Conservation (phyloP, 1,140 invertebrate genomes). For the Nephila pilipes region DNA sequence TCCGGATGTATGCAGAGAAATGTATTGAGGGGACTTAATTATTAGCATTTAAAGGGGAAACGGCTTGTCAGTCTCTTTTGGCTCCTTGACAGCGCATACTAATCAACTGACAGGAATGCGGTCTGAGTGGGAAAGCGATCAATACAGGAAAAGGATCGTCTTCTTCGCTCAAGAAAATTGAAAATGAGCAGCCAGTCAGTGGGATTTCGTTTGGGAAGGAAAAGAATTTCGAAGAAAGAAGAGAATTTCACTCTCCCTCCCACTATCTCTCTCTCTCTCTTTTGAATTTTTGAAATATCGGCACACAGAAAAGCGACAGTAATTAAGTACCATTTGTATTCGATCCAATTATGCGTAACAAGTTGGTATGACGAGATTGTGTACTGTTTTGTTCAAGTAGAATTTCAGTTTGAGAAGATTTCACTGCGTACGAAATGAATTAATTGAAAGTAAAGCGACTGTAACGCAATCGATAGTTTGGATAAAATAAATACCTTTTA, state of each 20-base stretch:
- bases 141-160: conserved; percentile 48
- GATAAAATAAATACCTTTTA: too few relatives aligned
- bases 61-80: conserved; percentile 58
- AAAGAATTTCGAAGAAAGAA: not conserved
- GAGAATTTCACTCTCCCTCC: not conserved
- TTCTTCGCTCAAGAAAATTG: conserved; percentile 62
- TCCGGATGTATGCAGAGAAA: conserved; percentile 15
- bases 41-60: conserved; percentile 69
- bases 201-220: not conserved
- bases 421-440: too few relatives aligned
- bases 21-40: conserved; percentile 62
- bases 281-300: conserved; percentile 20
- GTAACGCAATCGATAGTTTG: too few relatives aligned
- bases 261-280: too few relatives aligned
- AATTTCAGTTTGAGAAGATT: too few relatives aligned
- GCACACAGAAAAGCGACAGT: not conserved
- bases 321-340: conserved; percentile 38
- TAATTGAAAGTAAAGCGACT: too few relatives aligned
- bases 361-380: not conserved
- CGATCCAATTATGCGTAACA: conserved; percentile 5
- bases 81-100: conserved; percentile 67
- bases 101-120: conserved; percentile 71
- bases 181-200: conserved; percentile 57
- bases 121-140: conserved; percentile 32
- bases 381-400: too few relatives aligned